Percentiles rank a stretch among this genome's conserved stretches.
phyloP scores from a whole-genome alignment of 2,888 invertebrate genomes.

The Rotaria macrura region DNA sequence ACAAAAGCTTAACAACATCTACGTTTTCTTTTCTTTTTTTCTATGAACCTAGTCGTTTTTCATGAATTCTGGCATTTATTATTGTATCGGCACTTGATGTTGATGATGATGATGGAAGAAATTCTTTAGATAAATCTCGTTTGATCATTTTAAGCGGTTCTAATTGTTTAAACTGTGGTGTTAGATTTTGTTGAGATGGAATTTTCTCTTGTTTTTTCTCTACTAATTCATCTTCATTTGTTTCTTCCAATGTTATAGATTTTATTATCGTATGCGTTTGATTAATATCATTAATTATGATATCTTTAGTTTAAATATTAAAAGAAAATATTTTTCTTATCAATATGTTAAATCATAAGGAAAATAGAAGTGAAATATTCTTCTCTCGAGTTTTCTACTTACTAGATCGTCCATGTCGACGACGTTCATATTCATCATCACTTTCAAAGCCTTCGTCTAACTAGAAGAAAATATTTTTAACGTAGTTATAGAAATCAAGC shows the following conservation, averaged over 20 bases:
- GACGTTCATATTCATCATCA: constrained; percentile 3
- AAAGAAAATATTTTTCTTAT: background rate
- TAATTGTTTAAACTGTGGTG: constrained; percentile 13
- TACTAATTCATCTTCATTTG: background rate
- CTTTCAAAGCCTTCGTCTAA: constrained; percentile 16
- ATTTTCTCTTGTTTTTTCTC: background rate
- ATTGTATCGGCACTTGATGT: constrained; percentile 18
- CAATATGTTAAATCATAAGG: background rate
- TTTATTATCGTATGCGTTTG: background rate
- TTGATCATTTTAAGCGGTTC: background rate
- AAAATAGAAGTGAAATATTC: background rate
- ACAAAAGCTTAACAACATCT: background rate
- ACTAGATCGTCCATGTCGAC: background rate
- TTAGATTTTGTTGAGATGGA: background rate
- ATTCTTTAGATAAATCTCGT: background rate
- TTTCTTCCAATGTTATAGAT: background rate
- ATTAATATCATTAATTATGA: background rate
- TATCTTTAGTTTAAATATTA: background rate
- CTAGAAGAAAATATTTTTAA: background rate
- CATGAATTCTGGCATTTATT: background rate
- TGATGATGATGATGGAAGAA: constrained; percentile 2
- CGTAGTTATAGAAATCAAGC: no score
- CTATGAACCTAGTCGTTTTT: background rate
- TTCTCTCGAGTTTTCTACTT: background rate
- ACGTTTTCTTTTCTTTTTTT: no score